Evolutionary conservation across 2,113 vertebrate species (phyloP).

Genomic region (Stercorarius parasiticus): DNA sequence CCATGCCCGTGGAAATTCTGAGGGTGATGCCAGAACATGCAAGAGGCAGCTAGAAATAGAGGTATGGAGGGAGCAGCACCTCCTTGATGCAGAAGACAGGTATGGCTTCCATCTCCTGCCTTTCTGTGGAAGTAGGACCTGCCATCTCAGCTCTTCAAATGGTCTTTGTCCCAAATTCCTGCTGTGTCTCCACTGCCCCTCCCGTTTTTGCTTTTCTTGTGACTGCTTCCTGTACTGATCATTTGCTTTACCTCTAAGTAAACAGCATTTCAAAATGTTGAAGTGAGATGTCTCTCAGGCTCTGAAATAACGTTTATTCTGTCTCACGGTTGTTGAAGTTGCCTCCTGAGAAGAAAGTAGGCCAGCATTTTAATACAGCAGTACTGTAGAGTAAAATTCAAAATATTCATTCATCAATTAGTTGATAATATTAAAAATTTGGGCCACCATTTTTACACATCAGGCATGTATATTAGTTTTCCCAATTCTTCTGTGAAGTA

Average conservation of each 20-base stretch:
- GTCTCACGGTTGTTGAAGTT: not conserved
- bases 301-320: not conserved
- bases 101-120: not conserved
- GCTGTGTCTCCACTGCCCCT: not conserved
- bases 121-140: not conserved
- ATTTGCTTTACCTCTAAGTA: not conserved
- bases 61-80: not conserved
- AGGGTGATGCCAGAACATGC: not conserved
- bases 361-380: fast-evolving
- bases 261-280: not conserved
- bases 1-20: not conserved
- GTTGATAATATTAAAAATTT: not conserved
- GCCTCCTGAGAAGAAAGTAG: not conserved
- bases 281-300: not conserved
- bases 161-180: not conserved
- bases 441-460: not conserved
- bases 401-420: not conserved
- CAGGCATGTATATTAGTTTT: not conserved
- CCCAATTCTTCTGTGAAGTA: not conserved
- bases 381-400: not conserved
- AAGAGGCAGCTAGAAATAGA: not conserved
- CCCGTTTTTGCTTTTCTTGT: not conserved
- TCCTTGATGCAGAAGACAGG: not conserved
- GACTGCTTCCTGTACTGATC: not conserved
- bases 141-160: not conserved